Percentiles rank a stretch among this genome's conserved stretches.
Evolutionary conservation across 1,140 invertebrate species (phyloP).

Genomic region (Caenorhabditis remanei): DNA sequence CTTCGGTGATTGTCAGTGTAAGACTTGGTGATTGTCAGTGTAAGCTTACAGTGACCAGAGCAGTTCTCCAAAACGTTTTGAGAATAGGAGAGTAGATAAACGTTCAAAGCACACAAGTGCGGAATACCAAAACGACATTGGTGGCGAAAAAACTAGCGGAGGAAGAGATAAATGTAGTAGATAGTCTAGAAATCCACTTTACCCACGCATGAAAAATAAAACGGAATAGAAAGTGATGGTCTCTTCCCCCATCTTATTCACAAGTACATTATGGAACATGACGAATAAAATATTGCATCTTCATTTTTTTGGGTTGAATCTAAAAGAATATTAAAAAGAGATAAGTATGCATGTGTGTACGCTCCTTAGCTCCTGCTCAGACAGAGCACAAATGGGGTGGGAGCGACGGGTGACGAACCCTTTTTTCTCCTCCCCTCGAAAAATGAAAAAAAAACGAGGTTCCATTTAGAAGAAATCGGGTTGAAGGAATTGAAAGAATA

Average conservation of each 20-base stretch:
- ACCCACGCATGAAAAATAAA: background rate
- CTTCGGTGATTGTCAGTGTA: background rate
- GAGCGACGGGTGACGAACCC: background rate
- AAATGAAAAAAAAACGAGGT: slow-evolving; percentile 12
- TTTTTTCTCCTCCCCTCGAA: background rate
- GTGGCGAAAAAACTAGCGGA: too few relatives aligned
- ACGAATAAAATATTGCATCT: slow-evolving; percentile 4
- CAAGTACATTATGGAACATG: slow-evolving; percentile 16
- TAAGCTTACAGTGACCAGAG: background rate
- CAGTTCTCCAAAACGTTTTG: too few relatives aligned
- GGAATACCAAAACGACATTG: too few relatives aligned
- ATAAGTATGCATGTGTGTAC: background rate
- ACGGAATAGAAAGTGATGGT: background rate
- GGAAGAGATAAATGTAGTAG: too few relatives aligned
- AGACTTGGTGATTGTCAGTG: background rate
- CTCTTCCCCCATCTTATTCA: background rate
- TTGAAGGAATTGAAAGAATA: slow-evolving; percentile 29
- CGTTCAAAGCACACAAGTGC: too few relatives aligned
- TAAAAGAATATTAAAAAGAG: background rate
- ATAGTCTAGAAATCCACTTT: background rate
- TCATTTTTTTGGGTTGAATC: background rate
- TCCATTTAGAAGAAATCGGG: slow-evolving; percentile 1
- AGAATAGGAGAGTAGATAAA: too few relatives aligned
- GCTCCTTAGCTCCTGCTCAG: background rate
- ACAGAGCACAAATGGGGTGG: background rate